Base-by-base conservation (phyloP, 2,113 vertebrate genomes). In the Cephalopholis sonnerati region DNA sequence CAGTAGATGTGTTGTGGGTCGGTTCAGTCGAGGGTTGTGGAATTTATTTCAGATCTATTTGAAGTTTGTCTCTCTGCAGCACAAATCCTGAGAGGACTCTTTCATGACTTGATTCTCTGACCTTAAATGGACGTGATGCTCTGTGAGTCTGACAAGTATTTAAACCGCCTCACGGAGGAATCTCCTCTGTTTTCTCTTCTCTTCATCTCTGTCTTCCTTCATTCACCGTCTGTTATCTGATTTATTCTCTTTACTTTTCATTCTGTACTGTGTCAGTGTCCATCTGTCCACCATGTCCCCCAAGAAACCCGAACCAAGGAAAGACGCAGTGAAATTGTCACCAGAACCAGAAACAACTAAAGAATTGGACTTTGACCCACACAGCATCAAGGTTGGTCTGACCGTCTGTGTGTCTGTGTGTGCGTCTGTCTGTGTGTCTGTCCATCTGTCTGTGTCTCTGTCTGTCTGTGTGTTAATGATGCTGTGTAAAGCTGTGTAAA, bases 231-330 rank as follows among this genome's bases (percentile, higher is more conserved):
- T 24, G 1, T 32, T 10, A 17, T 62, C 18, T 39, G 1, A 24
- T 6, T 74, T 18, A 7, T 9, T 1, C 44, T 51, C 6, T 65
- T n/a, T 32, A 3, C 36, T 36, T 63, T 36, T 74, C 8, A 17
- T 7, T 24, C 7, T 24, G 6, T 24, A 20, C 20, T 13, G 18
- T 39, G 3, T 63, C 7, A 24, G 3, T n/a, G 12, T 48, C 8
- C 16, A 25, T 17, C n/a, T 7, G 1, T 15, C 10, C 20, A 50
- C 65, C 24, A 90, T 91, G 90, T 69, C 86, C 27, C 84, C 90
- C 4, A 90, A 91, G 68, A 90, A 88, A 69, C 41, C 66, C 11
- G 88, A 88, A 17, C 61, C 61, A 78, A 87, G 48, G 53, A 77
- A 55, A 16, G 86, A 86, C 50, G 22, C 48, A 2, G 29, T 53